Base-by-base conservation (phyloP, 2,797 vertebrate genomes). In the Hyperoplus lanceolatus region DNA sequence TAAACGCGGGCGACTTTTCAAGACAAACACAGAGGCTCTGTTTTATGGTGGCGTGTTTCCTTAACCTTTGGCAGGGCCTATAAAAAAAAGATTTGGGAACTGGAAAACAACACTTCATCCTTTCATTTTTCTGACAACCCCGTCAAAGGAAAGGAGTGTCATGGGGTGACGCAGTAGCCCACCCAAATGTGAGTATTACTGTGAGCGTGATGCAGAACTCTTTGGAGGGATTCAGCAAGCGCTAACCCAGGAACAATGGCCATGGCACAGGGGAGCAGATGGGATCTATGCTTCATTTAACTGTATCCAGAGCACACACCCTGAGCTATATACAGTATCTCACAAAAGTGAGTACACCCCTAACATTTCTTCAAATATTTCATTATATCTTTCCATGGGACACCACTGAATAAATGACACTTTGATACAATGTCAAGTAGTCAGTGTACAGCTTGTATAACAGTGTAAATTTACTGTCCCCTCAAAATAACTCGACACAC, bases 51-150 rank as follows among this genome's bases (percentile, higher is more conserved):
- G 11, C 41, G 54, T 89, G 87, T 90, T 91, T 89, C 89, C 65
- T 87, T 90, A 92, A 91, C 90, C 87, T 92, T 74, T 92, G 90
- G 84, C 85, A 88, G 75, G 29, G 74, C 81, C 77, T 59, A 29
- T 29, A 29, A 29, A 29, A 29, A 29, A 29, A 69, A 84, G 64
- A 71, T 51, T 72, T 57, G 77, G 69, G 70, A 77, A 69, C 72
- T 84, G 65, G 80, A 90, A 87, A 90, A 90, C 79, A 85, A 87
- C 66, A 83, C 80, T 85, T 86, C 70, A 75, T 71, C 78, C 60
- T 77, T 80, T 64, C 89, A 82, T 84, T 90, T 82, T 29, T 29
- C 29, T 87, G 65, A 85, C 77, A 70, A 29, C 29, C 80, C 73
- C 72, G 42, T 90, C 81, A 87, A 29, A 88, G 85, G 87, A 91